Evolutionary conservation across 2,113 vertebrate genomes (phyloP).

Genomic region (Oncorhynchus clarkii): DNA sequence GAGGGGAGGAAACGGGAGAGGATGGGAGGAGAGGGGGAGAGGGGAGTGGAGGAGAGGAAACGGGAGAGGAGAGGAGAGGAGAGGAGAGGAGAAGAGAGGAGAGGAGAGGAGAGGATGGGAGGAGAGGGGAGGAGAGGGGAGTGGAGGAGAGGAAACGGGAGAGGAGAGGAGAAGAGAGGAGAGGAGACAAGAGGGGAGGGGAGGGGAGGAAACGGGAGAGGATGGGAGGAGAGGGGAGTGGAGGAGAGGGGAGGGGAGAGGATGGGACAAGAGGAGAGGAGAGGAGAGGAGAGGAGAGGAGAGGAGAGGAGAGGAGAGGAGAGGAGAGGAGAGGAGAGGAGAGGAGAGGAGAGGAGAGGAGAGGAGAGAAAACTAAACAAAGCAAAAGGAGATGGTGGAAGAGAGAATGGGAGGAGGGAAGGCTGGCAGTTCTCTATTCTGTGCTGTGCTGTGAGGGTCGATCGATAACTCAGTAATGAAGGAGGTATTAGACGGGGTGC

Average conservation of each 20-base stretch:
- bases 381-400: too few relatives aligned
- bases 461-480: neutral
- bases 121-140: neutral
- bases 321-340: neutral
- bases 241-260: constrained; percentile 29
- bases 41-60: too few relatives aligned
- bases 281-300: constrained; percentile 37
- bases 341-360: constrained; percentile 32
- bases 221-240: constrained; percentile 25
- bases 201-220: too few relatives aligned
- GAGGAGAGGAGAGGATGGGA: neutral
- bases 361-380: neutral
- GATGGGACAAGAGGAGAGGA: neutral
- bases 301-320: constrained; percentile 30
- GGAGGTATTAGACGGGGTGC: constrained; percentile 40
- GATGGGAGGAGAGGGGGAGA: too few relatives aligned
- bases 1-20: neutral
- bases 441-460: neutral
- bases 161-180: neutral
- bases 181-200: neutral
- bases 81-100: constrained; percentile 10
- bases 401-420: too few relatives aligned
- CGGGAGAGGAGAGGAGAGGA: too few relatives aligned
- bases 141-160: too few relatives aligned
- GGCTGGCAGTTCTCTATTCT: too few relatives aligned